phyloP scores from a whole-genome alignment of 1,140 invertebrate genomes.

The Pseudoatta argentina region DNA sequence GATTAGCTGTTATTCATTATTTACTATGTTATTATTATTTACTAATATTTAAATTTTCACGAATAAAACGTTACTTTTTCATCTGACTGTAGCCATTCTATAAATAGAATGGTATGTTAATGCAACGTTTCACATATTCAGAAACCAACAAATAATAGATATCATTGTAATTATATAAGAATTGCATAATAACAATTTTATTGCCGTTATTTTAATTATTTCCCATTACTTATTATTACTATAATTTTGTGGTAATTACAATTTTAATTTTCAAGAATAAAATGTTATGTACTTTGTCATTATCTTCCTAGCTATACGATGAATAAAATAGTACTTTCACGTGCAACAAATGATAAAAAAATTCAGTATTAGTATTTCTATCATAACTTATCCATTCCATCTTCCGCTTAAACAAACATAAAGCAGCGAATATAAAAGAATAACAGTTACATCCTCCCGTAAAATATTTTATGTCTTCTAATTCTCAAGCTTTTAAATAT shows the following conservation, averaged over 20 bases:
- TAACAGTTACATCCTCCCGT: neutral
- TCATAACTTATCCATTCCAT: neutral
- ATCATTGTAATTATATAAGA: too few species aligned
- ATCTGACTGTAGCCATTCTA: too few species aligned
- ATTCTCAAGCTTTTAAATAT: constrained; percentile 12
- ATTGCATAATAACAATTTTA: neutral
- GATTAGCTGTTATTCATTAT: too few species aligned
- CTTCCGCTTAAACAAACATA: neutral
- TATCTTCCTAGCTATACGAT: neutral
- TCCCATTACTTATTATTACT: neutral
- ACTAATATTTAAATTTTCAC: too few species aligned
- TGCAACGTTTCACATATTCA: too few species aligned
- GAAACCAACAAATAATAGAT: too few species aligned
- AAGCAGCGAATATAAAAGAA: neutral
- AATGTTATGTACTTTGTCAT: neutral
- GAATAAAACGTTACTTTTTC: too few species aligned
- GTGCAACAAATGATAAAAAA: neutral
- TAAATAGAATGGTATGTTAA: too few species aligned
- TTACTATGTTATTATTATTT: too few species aligned
- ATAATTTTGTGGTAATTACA: neutral
- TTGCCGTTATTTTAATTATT: neutral
- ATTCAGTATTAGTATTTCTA: neutral
- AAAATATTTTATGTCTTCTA: constrained; percentile 20
- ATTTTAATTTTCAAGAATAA: neutral
- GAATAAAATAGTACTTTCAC: neutral